Percentiles rank a stretch among this genome's conserved stretches.
Conservation (phyloP, 2,113 vertebrate genomes). For the Malurus cyaneus region DNA sequence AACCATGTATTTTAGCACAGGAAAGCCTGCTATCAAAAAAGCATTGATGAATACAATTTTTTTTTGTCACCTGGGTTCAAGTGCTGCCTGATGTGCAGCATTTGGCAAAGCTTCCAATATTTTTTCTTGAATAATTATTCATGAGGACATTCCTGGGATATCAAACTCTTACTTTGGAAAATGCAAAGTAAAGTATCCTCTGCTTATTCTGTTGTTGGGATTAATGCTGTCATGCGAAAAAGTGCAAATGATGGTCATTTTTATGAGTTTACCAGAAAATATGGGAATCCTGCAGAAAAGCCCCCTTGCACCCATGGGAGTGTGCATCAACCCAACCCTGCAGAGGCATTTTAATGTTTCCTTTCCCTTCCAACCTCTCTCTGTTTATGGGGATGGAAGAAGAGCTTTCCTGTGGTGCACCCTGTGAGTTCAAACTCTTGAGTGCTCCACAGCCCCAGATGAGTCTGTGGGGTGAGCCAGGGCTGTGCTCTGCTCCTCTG, state of each 20-base stretch:
- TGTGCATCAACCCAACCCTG: neutral
- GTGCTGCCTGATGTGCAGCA: slow-evolving; percentile 11
- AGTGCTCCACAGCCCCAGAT: neutral
- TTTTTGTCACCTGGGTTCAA: slow-evolving; percentile 44
- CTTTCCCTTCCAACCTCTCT: neutral
- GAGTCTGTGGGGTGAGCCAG: neutral
- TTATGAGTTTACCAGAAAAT: neutral
- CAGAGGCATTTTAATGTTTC: neutral
- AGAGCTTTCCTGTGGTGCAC: neutral
- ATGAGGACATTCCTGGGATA: slow-evolving; percentile 18
- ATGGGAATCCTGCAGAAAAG: neutral
- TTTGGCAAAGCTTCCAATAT: slow-evolving; percentile 31
- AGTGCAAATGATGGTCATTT: neutral
- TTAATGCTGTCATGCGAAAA: slow-evolving; percentile 8
- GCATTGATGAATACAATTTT: neutral
- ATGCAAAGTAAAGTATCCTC: slow-evolving; percentile 21
- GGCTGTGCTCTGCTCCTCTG: neutral
- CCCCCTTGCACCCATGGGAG: neutral
- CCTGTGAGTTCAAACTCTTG: neutral
- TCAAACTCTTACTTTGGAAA: slow-evolving; percentile 14
- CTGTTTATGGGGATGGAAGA: neutral
- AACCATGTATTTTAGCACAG: slow-evolving; percentile 26
- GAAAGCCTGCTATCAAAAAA: slow-evolving; percentile 43
- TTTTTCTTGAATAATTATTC: slow-evolving; percentile 44
- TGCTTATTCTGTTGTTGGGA: slow-evolving; percentile 15